Evolutionary conservation across 2,888 invertebrate genomes (phyloP).

Genomic region (Volucella inanis): DNA sequence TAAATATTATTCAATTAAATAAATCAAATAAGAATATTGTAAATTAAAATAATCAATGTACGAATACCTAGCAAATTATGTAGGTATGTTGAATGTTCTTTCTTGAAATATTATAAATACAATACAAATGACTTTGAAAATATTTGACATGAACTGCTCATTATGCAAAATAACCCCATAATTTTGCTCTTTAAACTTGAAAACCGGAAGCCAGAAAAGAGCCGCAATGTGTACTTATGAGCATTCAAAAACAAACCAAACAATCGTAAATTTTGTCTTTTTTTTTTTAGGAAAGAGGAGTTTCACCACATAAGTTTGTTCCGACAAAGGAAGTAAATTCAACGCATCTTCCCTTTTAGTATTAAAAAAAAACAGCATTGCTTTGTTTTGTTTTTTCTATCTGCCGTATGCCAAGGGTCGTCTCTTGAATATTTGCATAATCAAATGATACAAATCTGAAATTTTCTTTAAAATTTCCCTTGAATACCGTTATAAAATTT

Average conservation of each 20-base stretch:
- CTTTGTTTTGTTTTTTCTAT: constrained; percentile 9
- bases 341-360: background rate
- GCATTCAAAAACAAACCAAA: constrained; percentile 65
- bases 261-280: constrained; percentile 63
- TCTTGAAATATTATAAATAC: too few relatives aligned
- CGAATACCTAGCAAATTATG: too few relatives aligned
- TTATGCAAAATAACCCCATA: constrained; percentile 39
- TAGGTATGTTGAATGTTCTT: too few relatives aligned
- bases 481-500: constrained; percentile 70
- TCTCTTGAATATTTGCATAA: constrained; percentile 83
- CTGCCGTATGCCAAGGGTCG: constrained; percentile 82
- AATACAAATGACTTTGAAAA: constrained; percentile 16
- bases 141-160: constrained; percentile 45
- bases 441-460: constrained; percentile 83
- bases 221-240: constrained; percentile 62
- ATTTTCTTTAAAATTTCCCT: constrained; percentile 72
- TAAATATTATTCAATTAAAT: too few relatives aligned
- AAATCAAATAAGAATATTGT: too few relatives aligned
- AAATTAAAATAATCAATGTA: too few relatives aligned
- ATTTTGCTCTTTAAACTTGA: constrained; percentile 43
- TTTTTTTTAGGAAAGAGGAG: constrained; percentile 18
- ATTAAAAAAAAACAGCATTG: background rate
- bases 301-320: background rate
- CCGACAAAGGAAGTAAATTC: background rate
- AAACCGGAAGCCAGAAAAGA: constrained; percentile 51